phyloP scores from a whole-genome alignment of 35 echinoderm and acorn worm species.

The Ophiothrix spiculata region DNA sequence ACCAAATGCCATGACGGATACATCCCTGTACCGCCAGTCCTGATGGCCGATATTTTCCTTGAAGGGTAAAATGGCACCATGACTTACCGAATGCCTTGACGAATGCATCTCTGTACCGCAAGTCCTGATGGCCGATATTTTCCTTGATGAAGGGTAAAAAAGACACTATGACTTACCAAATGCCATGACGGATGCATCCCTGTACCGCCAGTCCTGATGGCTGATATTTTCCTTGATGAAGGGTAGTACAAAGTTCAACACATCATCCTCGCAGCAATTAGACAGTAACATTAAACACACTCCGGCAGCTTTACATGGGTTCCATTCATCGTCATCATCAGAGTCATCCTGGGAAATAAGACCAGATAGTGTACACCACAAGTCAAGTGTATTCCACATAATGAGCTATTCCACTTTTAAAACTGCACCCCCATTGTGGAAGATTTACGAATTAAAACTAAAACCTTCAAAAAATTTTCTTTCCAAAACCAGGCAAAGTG shows the following conservation, averaged over 20 bases:
- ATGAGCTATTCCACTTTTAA: no score
- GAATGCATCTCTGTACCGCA: constrained; percentile 83
- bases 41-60: no score
- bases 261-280: constrained; percentile 91
- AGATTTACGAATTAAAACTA: no score
- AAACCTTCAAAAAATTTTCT: no score
- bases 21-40: no score
- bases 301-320: constrained; percentile 89
- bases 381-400: not conserved
- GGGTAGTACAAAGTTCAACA: constrained; percentile 58
- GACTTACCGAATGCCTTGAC: constrained; percentile 98
- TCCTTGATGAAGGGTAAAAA: constrained; percentile 74
- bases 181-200: constrained; percentile 93
- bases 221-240: constrained; percentile 67
- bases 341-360: constrained; percentile 64
- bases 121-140: constrained; percentile 56
- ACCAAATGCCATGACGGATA: no score
- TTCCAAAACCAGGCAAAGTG: no score
- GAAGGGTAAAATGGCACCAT: no score
- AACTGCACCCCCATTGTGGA: no score
- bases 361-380: not conserved
- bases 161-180: constrained; percentile 65
- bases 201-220: constrained; percentile 70
- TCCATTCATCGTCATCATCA: constrained; percentile 99
- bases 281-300: constrained; percentile 96